phyloP scores from a whole-genome alignment of 1,140 invertebrate species.

The Vanessa atalanta region DNA sequence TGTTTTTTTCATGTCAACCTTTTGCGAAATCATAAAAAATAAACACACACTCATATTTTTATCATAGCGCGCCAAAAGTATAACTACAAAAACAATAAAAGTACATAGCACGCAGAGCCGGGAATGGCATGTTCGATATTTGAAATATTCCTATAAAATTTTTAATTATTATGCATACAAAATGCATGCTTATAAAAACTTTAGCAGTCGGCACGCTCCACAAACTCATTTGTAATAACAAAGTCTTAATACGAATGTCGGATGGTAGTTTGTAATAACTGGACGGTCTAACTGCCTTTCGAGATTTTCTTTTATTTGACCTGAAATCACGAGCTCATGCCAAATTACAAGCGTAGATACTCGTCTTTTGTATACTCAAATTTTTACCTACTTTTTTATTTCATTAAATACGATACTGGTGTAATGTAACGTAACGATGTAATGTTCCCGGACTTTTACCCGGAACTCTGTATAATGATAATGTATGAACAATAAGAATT shows the following conservation, averaged over 20 bases:
- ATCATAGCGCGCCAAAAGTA: too few relatives aligned
- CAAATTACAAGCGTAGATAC: not conserved
- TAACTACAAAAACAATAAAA: too few relatives aligned
- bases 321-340: constrained; percentile 6
- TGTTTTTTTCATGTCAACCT: too few relatives aligned
- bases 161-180: not conserved
- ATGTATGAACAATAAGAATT: too few relatives aligned
- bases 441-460: too few relatives aligned
- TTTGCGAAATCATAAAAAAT: too few relatives aligned
- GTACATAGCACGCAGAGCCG: too few relatives aligned
- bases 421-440: too few relatives aligned
- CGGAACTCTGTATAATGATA: too few relatives aligned
- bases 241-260: constrained; percentile 21
- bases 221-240: constrained; percentile 40
- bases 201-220: constrained; percentile 6
- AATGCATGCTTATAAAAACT: constrained; percentile 15
- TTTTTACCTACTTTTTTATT: not conserved
- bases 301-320: constrained; percentile 22
- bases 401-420: too few relatives aligned
- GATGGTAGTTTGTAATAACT: constrained; percentile 22
- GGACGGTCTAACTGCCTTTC: constrained; percentile 1
- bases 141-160: not conserved
- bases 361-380: not conserved
- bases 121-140: not conserved
- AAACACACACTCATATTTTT: too few relatives aligned